These are phyloP conservation scores for Pseudomyrmex concolor DNA, from an alignment of 1,140 invertebrate species.

Conservation along the genomic window DNA sequence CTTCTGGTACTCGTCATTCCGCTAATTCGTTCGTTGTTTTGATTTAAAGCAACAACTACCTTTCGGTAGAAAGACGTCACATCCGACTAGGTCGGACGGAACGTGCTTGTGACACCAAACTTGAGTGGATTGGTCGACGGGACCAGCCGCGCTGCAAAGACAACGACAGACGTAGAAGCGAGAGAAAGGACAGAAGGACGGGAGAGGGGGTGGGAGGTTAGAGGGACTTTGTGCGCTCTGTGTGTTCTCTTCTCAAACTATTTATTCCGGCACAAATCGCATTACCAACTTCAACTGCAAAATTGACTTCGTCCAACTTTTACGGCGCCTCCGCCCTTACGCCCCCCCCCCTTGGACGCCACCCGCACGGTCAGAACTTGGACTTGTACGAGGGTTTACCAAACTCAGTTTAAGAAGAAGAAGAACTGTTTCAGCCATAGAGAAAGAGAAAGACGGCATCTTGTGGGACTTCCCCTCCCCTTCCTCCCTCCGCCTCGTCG, in stretches of 20 bases:
- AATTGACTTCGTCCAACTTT: conserved; percentile 85
- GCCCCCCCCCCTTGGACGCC: conserved; percentile 71
- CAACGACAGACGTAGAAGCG: conserved; percentile 59
- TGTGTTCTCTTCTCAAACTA: conserved; percentile 77
- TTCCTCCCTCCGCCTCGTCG: conserved; percentile 66
- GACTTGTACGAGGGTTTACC: conserved; percentile 84
- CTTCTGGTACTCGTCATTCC: conserved; percentile 46
- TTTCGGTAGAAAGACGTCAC: conserved; percentile 62
- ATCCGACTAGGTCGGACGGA: conserved; percentile 54
- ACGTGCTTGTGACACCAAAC: conserved; percentile 71
- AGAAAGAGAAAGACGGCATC: conserved; percentile 75
- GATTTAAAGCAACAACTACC: conserved; percentile 56
- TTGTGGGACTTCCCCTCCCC: conserved; percentile 72
- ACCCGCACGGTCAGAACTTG: conserved; percentile 81
- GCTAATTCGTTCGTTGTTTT: conserved; percentile 39
- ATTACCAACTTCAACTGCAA: conserved; percentile 85
- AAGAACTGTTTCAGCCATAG: conserved; percentile 81
- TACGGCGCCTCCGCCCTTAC: conserved; percentile 81
- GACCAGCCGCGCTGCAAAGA: conserved; percentile 57
- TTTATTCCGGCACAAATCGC: conserved; percentile 85
- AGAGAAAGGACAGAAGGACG: conserved; percentile 37
- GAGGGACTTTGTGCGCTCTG: conserved; percentile 31
- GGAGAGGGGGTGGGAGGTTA: conserved; percentile 54
- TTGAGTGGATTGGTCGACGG: conserved; percentile 66
- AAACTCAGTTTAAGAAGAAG: conserved; percentile 84